A percentile compares a stretch with the other conserved stretches of the same genome.
phyloP scores from a whole-genome alignment of 2,797 vertebrate genomes.

The Zalophus californianus region DNA sequence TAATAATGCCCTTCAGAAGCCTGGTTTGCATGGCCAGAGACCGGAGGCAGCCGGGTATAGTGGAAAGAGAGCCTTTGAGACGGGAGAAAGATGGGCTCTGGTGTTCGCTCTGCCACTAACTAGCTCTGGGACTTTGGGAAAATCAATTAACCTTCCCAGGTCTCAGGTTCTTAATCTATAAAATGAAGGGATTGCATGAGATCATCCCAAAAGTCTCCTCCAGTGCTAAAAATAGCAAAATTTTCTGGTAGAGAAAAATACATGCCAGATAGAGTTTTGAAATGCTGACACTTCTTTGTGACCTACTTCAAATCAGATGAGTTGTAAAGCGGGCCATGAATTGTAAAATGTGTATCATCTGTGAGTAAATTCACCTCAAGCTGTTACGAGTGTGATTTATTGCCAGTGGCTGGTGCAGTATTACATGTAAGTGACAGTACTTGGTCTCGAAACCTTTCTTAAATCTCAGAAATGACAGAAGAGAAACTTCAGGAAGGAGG shows the following conservation, averaged over 20 bases:
- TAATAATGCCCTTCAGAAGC: conserved; percentile 73
- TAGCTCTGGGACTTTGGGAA: conserved; percentile 75
- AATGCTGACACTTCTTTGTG: conserved; percentile 62
- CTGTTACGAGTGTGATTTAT: conserved; percentile 44
- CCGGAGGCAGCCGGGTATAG: background rate
- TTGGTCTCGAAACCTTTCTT: conserved; percentile 44
- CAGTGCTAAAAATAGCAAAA: conserved; percentile 68
- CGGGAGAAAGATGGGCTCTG: background rate
- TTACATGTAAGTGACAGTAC: background rate
- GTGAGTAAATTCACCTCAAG: conserved; percentile 52
- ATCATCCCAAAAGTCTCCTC: conserved; percentile 65
- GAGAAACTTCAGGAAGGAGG: background rate
- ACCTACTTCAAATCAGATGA: conserved; percentile 73
- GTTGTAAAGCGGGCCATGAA: conserved; percentile 37
- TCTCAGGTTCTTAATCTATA: conserved; percentile 70
- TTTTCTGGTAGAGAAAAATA: conserved; percentile 10
- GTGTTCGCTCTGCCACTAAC: conserved; percentile 67
- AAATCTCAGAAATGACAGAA: conserved; percentile 56
- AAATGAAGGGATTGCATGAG: conserved; percentile 65
- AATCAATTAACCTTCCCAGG: conserved; percentile 71
- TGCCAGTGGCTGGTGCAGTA: background rate
- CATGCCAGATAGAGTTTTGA: conserved; percentile 29
- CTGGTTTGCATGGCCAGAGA: conserved; percentile 29
- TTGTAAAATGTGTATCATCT: conserved; percentile 55
- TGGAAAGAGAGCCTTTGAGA: background rate